Evolutionary conservation across 2,797 vertebrate species (phyloP), one percentile per base, ranked within the genome.

Genomic region (Parotocinclus haroldoi): DNA sequence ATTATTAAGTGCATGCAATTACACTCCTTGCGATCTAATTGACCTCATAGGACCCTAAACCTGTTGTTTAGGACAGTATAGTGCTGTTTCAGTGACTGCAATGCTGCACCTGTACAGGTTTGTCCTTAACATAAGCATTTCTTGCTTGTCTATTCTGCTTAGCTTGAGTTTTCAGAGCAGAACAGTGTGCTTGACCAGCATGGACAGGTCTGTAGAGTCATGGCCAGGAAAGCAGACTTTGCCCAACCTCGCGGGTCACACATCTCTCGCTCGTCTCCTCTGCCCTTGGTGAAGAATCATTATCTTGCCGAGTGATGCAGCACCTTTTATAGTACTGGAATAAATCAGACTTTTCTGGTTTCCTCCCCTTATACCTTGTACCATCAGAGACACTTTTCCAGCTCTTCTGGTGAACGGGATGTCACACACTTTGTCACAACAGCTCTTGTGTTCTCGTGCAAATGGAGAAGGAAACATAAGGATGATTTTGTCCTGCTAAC

Each of bases 271-370:
- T 40, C 40, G 60, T 17, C 57, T 76, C 14, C 7, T 1, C n/a
- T 65, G 73, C 71, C 71, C 74, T 73, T 76, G 76, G 61, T 64
- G 63, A 71, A 73, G 44, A 78, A 73, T 73, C 73, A 78, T 78
- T 76, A 73, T 57, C 50, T 59, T 44, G 54, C 17, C 37, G 63
- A 78, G 62, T 71, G 57, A 67, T 55, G 66, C 49, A 55, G 63
- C 63, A 57, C 62, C 52, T 51, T 38, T 10, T n/a, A 50, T 54
- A 57, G 54, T 56, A 64, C 19, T 16, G 7, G 18, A 60, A 59
- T 58, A 68, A 74, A 74, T 73, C 56, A 62, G 10, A 46, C 38
- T 67, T 56, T 71, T 9, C 5, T 19, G 37, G 1, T n/a, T 55
- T 63, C 42, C 54, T 52, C 14, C 10, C 38, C 38, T 60, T 54